Evolutionary conservation across 2,797 vertebrate species (phyloP).

Genomic region (Gymnopithys bicolor): DNA sequence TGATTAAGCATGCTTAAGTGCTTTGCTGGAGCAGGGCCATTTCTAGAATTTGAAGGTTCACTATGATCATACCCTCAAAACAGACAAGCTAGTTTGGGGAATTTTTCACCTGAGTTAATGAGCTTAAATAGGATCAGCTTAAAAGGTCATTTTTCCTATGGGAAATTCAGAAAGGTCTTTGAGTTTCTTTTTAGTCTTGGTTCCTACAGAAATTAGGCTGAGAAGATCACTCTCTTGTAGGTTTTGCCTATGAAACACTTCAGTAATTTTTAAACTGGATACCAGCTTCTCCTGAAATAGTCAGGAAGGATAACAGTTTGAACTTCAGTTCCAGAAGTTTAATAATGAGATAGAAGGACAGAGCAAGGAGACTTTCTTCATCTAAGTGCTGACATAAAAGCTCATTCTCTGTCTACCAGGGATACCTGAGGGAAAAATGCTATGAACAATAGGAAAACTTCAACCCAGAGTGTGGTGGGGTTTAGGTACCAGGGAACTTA

Average conservation of each 20-base stretch:
- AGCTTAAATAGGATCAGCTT: constrained; percentile 2
- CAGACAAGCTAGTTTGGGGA: not conserved
- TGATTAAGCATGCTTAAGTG: constrained; percentile 61
- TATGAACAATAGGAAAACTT: not conserved
- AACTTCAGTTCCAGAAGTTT: not conserved
- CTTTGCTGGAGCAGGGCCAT: constrained; percentile 58
- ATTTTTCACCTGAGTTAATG: constrained; percentile 37
- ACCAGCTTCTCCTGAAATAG: not conserved
- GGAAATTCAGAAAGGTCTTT: not conserved
- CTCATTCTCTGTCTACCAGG: not conserved
- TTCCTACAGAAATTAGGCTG: not conserved
- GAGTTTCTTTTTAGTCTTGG: not conserved
- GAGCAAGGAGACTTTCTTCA: not conserved
- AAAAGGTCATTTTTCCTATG: not conserved
- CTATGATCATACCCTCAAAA: constrained; percentile 6
- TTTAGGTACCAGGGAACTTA: not conserved
- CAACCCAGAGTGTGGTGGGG: not conserved
- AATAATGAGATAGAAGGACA: not conserved
- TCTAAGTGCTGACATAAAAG: not conserved
- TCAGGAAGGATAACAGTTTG: not conserved
- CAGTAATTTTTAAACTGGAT: not conserved
- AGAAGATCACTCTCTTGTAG: not conserved
- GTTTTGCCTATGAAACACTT: not conserved
- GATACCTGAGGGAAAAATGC: not conserved
- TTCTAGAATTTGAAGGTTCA: constrained; percentile 42